Evolutionary conservation across 1,140 invertebrate species (phyloP).

Genomic region (Drosophila nikananu): DNA sequence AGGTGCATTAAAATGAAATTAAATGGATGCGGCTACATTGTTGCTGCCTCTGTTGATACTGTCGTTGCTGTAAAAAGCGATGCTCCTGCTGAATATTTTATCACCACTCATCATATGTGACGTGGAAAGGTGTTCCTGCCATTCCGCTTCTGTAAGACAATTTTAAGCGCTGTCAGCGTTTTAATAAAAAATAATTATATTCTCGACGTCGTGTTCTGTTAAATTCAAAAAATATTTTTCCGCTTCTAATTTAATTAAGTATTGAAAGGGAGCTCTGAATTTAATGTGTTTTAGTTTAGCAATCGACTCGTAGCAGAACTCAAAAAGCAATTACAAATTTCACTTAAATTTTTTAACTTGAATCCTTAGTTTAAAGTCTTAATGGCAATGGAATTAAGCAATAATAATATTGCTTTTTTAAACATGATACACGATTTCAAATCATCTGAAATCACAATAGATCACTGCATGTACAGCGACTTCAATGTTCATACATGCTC

Average conservation of each 20-base stretch:
- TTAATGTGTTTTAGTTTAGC: no score
- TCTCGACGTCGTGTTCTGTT: not conserved
- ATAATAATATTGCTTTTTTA: not conserved
- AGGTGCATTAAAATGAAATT: conserved; percentile 78
- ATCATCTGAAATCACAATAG: not conserved
- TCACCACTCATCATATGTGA: conserved; percentile 22
- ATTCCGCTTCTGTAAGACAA: conserved; percentile 31
- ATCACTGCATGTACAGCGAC: not conserved
- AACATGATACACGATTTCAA: not conserved
- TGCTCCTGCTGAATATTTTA: conserved; percentile 75
- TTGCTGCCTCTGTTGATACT: conserved; percentile 59
- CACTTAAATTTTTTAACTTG: not conserved
- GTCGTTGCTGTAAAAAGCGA: conserved; percentile 66
- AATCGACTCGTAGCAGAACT: not conserved
- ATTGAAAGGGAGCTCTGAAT: not conserved
- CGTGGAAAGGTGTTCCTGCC: not conserved
- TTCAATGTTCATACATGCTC: not conserved
- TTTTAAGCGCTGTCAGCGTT: conserved; percentile 53
- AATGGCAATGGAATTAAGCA: not conserved
- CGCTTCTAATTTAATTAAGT: not conserved
- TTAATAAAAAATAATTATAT: not conserved
- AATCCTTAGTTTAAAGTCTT: no score
- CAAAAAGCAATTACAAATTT: not conserved
- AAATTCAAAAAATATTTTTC: not conserved
- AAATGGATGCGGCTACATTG: conserved; percentile 67